These are phyloP conservation scores for Drosophila kurseongensis DNA, from an alignment of 1,140 invertebrate genomes.

Conservation along the genomic window DNA sequence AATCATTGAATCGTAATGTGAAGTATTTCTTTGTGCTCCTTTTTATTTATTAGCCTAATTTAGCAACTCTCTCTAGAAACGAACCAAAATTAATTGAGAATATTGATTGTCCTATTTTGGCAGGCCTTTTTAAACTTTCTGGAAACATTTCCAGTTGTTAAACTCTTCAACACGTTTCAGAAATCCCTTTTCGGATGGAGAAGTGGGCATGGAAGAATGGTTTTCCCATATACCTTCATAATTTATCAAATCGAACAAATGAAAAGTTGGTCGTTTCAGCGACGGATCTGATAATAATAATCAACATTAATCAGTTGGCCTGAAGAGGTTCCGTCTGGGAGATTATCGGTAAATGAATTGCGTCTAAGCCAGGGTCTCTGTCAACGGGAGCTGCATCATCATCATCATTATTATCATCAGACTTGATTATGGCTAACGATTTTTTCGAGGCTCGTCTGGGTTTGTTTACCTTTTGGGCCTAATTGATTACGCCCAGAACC, in stretches of 20 bases:
- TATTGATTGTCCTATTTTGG: conserved; percentile 2
- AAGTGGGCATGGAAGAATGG: conserved; percentile 11
- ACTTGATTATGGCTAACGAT: conserved; percentile 25
- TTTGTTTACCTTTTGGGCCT: conserved; percentile 67
- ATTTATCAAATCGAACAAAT: conserved; percentile 71
- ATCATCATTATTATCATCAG: conserved; percentile 37
- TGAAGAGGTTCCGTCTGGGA: conserved; percentile 39
- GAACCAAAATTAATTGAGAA: conserved; percentile 41
- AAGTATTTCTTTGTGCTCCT: too few species aligned
- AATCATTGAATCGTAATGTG: neutral
- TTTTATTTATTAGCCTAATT: neutral
- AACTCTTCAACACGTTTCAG: conserved; percentile 27
- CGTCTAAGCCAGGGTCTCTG: conserved; percentile 37
- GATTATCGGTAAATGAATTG: conserved; percentile 75
- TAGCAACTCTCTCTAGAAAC: neutral
- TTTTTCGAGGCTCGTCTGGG: conserved; percentile 35
- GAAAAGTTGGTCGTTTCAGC: conserved; percentile 45
- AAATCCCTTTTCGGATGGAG: conserved; percentile 5
- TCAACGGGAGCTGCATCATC: conserved; percentile 44
- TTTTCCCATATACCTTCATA: conserved; percentile 60
- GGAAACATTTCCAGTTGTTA: conserved; percentile 8
- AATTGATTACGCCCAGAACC: conserved; percentile 74
- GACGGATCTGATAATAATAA: conserved; percentile 54
- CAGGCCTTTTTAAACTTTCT: neutral
- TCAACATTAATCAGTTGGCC: conserved; percentile 77